Percentiles rank a stretch among this genome's conserved stretches.
phyloP scores from a whole-genome alignment of 2,888 invertebrate genomes.

The Zygothrica quintamaculata region DNA sequence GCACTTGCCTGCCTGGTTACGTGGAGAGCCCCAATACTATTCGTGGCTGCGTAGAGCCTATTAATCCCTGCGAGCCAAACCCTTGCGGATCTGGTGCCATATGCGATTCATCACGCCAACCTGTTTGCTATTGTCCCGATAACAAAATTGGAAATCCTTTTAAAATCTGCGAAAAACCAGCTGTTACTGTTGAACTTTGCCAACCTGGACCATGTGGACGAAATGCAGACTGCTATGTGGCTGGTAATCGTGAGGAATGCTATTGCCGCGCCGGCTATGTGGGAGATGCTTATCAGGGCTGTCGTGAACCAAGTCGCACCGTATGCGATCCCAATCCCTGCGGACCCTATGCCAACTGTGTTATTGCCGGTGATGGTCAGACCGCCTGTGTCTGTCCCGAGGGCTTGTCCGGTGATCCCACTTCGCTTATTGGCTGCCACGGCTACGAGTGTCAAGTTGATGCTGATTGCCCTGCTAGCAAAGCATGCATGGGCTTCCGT shows the following conservation, averaged over 20 bases:
- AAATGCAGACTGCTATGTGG: conserved; percentile 93
- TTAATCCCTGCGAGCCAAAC: conserved; percentile 93
- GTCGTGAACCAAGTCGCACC: conserved; percentile 88
- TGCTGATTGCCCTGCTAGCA: conserved; percentile 89
- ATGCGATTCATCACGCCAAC: conserved; percentile 91
- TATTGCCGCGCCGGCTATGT: conserved; percentile 90
- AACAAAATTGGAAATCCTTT: conserved; percentile 93
- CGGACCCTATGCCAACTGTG: conserved; percentile 91
- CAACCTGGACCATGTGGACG: conserved; percentile 93
- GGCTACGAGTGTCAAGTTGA: conserved; percentile 93
- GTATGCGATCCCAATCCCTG: conserved; percentile 93
- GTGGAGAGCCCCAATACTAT: conserved; percentile 95
- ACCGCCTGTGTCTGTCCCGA: conserved; percentile 90
- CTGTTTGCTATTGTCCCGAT: conserved; percentile 94
- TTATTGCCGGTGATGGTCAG: conserved; percentile 88
- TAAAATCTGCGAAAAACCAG: conserved; percentile 88
- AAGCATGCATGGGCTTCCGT: conserved; percentile 91
- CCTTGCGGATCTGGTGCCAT: conserved; percentile 91
- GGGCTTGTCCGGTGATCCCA: conserved; percentile 91
- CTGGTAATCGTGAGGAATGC: conserved; percentile 92
- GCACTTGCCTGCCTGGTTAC: conserved; percentile 92
- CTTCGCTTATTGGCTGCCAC: conserved; percentile 89
- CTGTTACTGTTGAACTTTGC: conserved; percentile 88
- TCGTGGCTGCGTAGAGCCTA: conserved; percentile 91
- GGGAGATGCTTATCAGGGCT: conserved; percentile 93